Percentiles rank a stretch among this genome's conserved stretches.
Evolutionary conservation across 2,888 invertebrate genomes (phyloP).

Genomic region (Xestobium rufovillosum): DNA sequence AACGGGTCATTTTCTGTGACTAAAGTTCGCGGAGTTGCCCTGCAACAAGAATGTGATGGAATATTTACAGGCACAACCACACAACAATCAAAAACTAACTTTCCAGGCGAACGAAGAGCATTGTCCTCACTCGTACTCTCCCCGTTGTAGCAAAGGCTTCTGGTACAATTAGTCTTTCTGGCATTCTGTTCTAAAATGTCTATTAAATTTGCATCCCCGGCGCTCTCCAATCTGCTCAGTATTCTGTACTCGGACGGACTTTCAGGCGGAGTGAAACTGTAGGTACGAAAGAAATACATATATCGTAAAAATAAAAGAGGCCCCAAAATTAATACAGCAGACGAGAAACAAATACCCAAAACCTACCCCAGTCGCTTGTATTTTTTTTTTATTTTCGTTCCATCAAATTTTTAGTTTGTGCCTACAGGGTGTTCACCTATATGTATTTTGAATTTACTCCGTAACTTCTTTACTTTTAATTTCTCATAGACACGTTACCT

Average conservation of each 20-base stretch:
- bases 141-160: constrained; percentile 51
- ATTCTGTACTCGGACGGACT: constrained; percentile 56
- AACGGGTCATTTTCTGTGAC: constrained; percentile 89
- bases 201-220: constrained; percentile 70
- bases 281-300: too few relatives aligned
- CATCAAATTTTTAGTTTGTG: too few relatives aligned
- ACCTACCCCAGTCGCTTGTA: too few relatives aligned
- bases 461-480: too few relatives aligned
- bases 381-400: too few relatives aligned
- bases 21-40: constrained; percentile 70
- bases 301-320: too few relatives aligned
- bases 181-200: constrained; percentile 55
- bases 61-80: constrained; percentile 5
- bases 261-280: constrained; percentile 45
- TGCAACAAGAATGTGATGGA: constrained; percentile 32
- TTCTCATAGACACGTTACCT: too few relatives aligned
- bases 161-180: constrained; percentile 49
- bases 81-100: constrained; percentile 37
- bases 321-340: too few relatives aligned
- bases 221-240: constrained; percentile 62
- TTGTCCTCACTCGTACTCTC: constrained; percentile 42
- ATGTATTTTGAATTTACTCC: too few relatives aligned
- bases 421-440: too few relatives aligned
- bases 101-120: constrained; percentile 47
- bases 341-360: too few relatives aligned